phyloP scores from a whole-genome alignment of 2,888 invertebrate genomes.

The Peribatodes rhomboidaria region DNA sequence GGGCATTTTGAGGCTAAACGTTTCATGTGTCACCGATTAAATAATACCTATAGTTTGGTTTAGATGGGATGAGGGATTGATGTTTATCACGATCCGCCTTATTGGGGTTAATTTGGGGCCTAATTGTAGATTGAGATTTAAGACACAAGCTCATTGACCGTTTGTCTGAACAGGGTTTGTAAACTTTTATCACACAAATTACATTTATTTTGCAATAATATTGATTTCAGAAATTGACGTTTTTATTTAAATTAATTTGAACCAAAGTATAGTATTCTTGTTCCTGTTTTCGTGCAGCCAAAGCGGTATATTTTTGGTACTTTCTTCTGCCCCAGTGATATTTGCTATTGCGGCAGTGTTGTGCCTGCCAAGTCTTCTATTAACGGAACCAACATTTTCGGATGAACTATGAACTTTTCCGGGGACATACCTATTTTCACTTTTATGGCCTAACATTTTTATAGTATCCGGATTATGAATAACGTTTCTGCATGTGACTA shows the following conservation, averaged over 20 bases:
- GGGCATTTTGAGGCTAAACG: too few relatives aligned
- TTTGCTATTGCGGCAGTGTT: conserved; percentile 66
- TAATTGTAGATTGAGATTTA: too few relatives aligned
- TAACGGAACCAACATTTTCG: conserved; percentile 68
- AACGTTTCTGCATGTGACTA: neutral
- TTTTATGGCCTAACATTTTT: conserved; percentile 1
- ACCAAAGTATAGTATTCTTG: neutral
- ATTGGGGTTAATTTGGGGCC: too few relatives aligned
- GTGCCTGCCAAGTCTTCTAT: conserved; percentile 75
- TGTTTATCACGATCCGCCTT: too few relatives aligned
- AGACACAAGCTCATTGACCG: too few relatives aligned
- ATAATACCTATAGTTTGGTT: too few relatives aligned
- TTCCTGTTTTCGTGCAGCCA: conserved; percentile 14
- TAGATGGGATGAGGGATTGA: too few relatives aligned
- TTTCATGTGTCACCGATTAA: neutral
- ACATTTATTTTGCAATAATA: too few relatives aligned
- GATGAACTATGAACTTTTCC: conserved; percentile 71
- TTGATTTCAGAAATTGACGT: too few relatives aligned
- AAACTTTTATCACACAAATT: too few relatives aligned
- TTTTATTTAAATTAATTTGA: too few relatives aligned
- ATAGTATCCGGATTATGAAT: neutral
- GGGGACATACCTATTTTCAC: conserved; percentile 15
- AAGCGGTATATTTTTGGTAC: conserved; percentile 57
- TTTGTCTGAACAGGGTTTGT: too few relatives aligned
- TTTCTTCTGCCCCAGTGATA: conserved; percentile 79